These are phyloP conservation scores for Galeopsomyia nigrocyanea DNA, from an alignment of 2,888 invertebrate genomes.

Conservation along the genomic window DNA sequence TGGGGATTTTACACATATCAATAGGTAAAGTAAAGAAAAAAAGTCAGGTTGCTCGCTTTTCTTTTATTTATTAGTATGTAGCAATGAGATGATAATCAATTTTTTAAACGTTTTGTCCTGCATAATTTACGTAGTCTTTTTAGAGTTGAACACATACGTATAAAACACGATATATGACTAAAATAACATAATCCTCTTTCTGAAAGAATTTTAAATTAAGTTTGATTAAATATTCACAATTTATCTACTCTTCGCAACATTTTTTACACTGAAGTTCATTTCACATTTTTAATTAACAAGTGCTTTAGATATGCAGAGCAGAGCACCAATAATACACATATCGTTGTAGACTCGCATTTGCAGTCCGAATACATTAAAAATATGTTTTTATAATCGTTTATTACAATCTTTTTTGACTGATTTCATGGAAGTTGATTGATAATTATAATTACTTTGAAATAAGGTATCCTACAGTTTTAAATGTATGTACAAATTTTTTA, in stretches of 20 bases:
- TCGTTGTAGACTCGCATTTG: conserved; percentile 3
- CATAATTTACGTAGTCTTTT: conserved; percentile 18
- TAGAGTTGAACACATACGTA: conserved; percentile 28
- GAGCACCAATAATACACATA: conserved; percentile 26
- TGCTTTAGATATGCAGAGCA: conserved; percentile 34
- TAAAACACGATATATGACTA: not conserved
- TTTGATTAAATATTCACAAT: no score
- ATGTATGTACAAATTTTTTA: conserved; percentile 35
- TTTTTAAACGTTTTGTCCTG: conserved; percentile 19
- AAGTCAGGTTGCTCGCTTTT: not conserved
- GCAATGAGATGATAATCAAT: conserved; percentile 20
- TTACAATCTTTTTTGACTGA: not conserved
- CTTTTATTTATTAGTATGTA: conserved; percentile 30
- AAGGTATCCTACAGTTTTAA: conserved; percentile 23
- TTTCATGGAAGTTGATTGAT: conserved; percentile 24
- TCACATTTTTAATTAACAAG: conserved; percentile 17
- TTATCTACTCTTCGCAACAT: not conserved
- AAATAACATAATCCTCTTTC: no score
- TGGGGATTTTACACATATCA: no score
- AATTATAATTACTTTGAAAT: conserved; percentile 21
- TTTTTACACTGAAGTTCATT: conserved; percentile 4
- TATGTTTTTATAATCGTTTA: not conserved
- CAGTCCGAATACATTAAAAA: conserved; percentile 6
- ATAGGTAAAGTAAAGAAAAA: not conserved
- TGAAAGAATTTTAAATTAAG: no score